phyloP scores from a whole-genome alignment of 37 sponge, comb jelly and placozoan genomes.

The Halisarca cf. caerulea region DNA sequence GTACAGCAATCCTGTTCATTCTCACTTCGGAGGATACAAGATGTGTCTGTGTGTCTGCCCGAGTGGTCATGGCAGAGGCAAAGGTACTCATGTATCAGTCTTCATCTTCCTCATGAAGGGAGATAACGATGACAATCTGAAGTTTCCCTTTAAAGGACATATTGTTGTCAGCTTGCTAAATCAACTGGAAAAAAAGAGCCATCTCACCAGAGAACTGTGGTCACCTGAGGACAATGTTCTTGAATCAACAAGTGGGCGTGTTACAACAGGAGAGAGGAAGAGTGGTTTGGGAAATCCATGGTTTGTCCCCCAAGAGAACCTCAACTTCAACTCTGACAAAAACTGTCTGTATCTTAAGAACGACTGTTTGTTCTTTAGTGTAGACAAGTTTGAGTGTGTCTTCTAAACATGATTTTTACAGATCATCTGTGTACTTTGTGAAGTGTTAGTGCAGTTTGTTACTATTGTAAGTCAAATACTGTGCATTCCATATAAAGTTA shows the following conservation, averaged over 20 bases:
- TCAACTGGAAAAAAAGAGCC: background rate
- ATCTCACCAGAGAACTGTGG: slow-evolving; percentile 3
- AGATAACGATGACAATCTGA: slow-evolving; percentile 26
- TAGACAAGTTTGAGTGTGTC: background rate
- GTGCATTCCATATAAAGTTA: no score
- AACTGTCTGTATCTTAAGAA: background rate
- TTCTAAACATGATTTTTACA: no score
- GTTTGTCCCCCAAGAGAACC: background rate
- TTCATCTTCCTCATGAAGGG: slow-evolving; percentile 37
- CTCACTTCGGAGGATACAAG: slow-evolving; percentile 40
- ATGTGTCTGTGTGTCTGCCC: slow-evolving; percentile 40
- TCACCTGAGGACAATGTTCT: background rate
- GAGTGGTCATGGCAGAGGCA: slow-evolving; percentile 36
- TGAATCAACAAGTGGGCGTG: background rate
- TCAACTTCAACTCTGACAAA: background rate
- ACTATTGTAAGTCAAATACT: no score
- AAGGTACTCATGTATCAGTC: slow-evolving; percentile 48
- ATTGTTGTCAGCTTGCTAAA: slow-evolving; percentile 4
- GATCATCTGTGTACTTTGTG: no score
- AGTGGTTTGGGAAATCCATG: background rate
- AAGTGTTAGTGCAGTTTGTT: no score
- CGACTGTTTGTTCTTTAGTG: background rate
- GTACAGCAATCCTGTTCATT: slow-evolving; percentile 34
- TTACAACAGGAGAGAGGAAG: background rate
- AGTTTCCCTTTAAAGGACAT: slow-evolving; percentile 41